Base-by-base conservation (phyloP, 2,888 invertebrate genomes). In the Tetragnatha montana region DNA sequence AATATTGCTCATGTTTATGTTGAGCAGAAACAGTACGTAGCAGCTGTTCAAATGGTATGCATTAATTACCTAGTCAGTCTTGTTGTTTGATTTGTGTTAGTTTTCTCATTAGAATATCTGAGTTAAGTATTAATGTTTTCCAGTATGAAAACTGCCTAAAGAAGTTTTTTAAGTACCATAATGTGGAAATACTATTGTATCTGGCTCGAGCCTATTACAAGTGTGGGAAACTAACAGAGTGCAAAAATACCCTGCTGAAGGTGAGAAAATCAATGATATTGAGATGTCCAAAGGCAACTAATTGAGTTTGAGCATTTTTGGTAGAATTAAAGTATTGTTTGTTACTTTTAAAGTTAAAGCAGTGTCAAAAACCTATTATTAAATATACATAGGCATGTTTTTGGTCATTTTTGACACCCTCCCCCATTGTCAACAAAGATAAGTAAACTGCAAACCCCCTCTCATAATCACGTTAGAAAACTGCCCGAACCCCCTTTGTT, bases 1-100 rank as follows among this genome's bases (percentile, higher is more conserved):
- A 99, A 99, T 93, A 99, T 99, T 92, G 99, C 99, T 0, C 99
- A 99, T 93, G 97, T 99, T 87, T 99, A 99, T 93, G 99, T 99
- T 2, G 99, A 99, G 93, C 99, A 99, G 94, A 97, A 97, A 93
- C 99, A 99, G 93, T 98, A 96, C 93, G 98, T 99, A 90, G 97
- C 98, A 93, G 99, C 99, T 69, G 97, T 99, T 92, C 99, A 99
- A 94, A 99, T 99, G 99, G 94, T 94, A 90, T 91, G 92, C 49
- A 49, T 49, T 73, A 35, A 50, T 60, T 47, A 60, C 2, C 17
- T 35, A 68, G 2, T 78, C 12, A 17, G 3, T 51, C 50, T 76
- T 19, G 35, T 71, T 60, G 60, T 60, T 4, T 17, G 0, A 14
- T 22, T 35, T 60, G 10, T 3, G 49, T 50, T 50, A 50, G 12